Base-by-base conservation (phyloP, 2,797 vertebrate genomes). In the Austrolebias charrua region DNA sequence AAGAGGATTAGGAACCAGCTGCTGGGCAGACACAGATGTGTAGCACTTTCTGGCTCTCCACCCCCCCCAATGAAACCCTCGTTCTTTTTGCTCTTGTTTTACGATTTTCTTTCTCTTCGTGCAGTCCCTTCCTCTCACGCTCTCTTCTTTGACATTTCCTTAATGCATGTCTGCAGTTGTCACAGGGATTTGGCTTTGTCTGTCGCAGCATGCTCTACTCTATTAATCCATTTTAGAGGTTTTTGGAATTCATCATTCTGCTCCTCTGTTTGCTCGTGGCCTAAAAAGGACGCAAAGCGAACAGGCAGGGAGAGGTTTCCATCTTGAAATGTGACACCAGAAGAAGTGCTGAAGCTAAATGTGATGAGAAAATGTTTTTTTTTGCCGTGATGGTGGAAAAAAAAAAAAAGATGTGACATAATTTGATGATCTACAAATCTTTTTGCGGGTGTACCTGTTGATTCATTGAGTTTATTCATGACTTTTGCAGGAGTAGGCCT, bases 1-100 rank as follows among this genome's bases (percentile, higher is more conserved):
- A 90, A 92, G 87, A 82, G 91, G 91, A 92, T 92, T 93, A 93
- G 69, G 81, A 91, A 85, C 86, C 90, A 92, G 90, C 90, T 90
- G 90, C 82, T 88, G 81, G 77, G 76, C 70, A 78, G 79, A 82
- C 16, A 42, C 79, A 78, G 73, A 80, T 66, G 59, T 87, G 76
- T 60, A 70, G 79, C 81, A 78, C 71, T 75, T 73, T 48, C 63
- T 60, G 82, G 71, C 78, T 79, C 75, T 54, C 35, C 62, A 47
- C 65, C 18, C 46, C 8, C 46, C 46, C 20, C 18, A 69, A 45
- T 55, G 59, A 82, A 71, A 69, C 50, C 42, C 51, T 57, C 19
- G 2, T 40, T 40, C 8, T 18, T 31, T 70, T 68, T 29, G 7
- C 40, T 68, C 16, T 46, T 42, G 15, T 28, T 47, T 47, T 47